Base-by-base conservation (phyloP, 1,140 invertebrate genomes). In the Linepithema humile region DNA sequence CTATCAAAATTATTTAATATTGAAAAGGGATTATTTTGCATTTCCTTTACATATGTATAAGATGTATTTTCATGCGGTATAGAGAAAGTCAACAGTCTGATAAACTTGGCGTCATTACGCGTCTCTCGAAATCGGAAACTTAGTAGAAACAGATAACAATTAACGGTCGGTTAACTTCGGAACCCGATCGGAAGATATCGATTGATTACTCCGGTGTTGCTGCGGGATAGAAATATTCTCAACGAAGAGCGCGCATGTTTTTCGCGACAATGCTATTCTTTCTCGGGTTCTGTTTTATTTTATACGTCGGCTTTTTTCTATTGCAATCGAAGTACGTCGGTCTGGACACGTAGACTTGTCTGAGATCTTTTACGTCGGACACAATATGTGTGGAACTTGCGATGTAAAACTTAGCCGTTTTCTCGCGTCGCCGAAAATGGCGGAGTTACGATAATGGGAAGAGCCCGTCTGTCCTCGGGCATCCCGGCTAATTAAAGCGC, bases 401-500 rank as follows among this genome's bases (percentile, higher is more conserved):
- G 32, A 60, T 26, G 55, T 26, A 43, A 50, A 69, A 74, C 23
- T 74, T 74, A 48, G 59, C 75, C 83, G 83, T 89, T 89, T 86
- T 84, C 59, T 57, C 83, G 26, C n/a, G 73, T 55, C 82, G 50
- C 62, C 59, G 78, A 77, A 70, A 64, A 50, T n/a, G 23, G 29
- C 57, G 29, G 55, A 88, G 67, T 83, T 83, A 78, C 83, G 86
- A 74, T 74, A 85, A 60, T 43, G 73, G 59, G 32, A 64, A 45
- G 50, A 70, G 77, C 65, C 26, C 20, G 57, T 53, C 53, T 67
- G 32, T 82, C 72, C 83, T 82, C 74, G 50, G 73, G 72, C 69
- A 67, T 82, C 84, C 82, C 48, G 78, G 85, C 88, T 90, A 90
- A 90, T 90, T 90, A 90, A 90, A 90, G 86, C 60, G 78, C 89